Base-by-base conservation (phyloP, 1,140 invertebrate species). In the Copidosoma floridanum region DNA sequence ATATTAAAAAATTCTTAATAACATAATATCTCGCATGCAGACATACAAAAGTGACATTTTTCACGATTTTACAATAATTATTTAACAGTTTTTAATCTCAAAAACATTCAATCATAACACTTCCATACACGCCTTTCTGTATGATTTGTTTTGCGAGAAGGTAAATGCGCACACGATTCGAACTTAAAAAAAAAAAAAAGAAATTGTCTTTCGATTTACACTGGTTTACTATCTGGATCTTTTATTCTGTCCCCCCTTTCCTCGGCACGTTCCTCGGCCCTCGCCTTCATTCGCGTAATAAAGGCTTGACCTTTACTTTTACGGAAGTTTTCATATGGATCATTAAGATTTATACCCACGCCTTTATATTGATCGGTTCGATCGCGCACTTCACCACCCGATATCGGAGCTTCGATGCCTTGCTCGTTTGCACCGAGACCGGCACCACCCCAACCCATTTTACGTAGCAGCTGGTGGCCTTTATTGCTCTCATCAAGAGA, bases 251-350 rank as follows among this genome's bases (percentile, higher is more conserved):
- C 79, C 5, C 76, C 77, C 40, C 78, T 78, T 65, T 84, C 83
- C 53, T 83, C 82, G 11, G 86, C 85, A 59, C 89, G 80, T 72
- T 95, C 92, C 66, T 96, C 89, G 16, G 92, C 92, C 74, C 94
- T 84, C 21, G 93, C 91, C 76, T 94, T 94, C 94, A 98, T 98
- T 70, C 95, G 84, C 55, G 93, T 93, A 56, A 97, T 97, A 81
- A 97, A 98, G 44, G 94, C 94, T 70, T 95, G 92, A 47, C 94
- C 94, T 82, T 97, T 97, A 74, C 91, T 96, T 80, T 98, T 98
- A 57, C 96, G 85, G 81, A 97, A 98, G 74, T 93, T 94, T 80
- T 98, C 96, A 75, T 96, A 99, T 0, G 95, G 95, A 83, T 97
- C 94, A 72, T 92, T 93, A 58, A 95, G 80, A 74, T 89, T 93